These are phyloP conservation scores for Trichopria drosophilae DNA, from an alignment of 2,888 invertebrate species.

Conservation along the genomic window DNA sequence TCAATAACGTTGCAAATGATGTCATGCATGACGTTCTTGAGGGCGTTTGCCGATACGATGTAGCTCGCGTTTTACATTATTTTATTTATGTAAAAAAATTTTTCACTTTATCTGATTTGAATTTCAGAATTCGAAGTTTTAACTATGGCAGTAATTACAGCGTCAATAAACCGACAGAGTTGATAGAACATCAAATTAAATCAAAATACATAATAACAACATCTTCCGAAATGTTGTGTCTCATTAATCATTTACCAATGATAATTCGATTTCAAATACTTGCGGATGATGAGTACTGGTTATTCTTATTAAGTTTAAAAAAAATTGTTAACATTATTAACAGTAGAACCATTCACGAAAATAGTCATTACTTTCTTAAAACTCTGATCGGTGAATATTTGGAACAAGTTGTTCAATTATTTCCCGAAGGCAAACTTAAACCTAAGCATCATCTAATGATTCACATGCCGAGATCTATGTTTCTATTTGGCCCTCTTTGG, in stretches of 20 bases:
- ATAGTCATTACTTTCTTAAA: neutral
- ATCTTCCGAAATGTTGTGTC: neutral
- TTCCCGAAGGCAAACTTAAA: neutral
- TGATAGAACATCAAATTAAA: constrained; percentile 7
- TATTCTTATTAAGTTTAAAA: neutral
- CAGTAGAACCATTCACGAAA: neutral
- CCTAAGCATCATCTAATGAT: neutral
- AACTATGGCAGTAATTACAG: constrained; percentile 12
- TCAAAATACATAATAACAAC: neutral
- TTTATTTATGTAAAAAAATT: constrained; percentile 2
- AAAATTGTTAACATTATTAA: neutral
- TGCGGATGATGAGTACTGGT: neutral
- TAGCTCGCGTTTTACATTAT: too few species aligned
- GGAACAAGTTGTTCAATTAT: too few species aligned
- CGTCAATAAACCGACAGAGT: constrained; percentile 13
- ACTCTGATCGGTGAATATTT: neutral
- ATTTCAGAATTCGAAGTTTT: constrained; percentile 17
- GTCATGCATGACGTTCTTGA: constrained; percentile 33
- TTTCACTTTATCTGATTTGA: constrained; percentile 15
- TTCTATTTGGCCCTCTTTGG: constrained; percentile 12
- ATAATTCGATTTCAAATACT: neutral
- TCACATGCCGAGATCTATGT: neutral
- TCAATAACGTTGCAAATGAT: constrained; percentile 31
- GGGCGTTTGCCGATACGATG: constrained; percentile 33
- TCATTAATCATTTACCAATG: neutral